These are phyloP conservation scores for Urocitellus parryii DNA, from an alignment of 2,113 vertebrate genomes.

Conservation along the genomic window DNA sequence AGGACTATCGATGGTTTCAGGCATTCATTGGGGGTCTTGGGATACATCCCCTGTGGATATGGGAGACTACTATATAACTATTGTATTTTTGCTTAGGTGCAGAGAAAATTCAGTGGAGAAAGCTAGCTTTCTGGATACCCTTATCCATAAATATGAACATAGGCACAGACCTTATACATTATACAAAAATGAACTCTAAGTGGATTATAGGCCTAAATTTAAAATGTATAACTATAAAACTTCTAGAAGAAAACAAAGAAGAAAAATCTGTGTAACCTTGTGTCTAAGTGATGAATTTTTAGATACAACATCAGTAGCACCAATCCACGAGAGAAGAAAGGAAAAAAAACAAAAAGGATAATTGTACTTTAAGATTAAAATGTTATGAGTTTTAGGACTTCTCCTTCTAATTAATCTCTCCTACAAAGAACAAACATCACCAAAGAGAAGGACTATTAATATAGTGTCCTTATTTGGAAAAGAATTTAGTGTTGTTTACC, in stretches of 20 bases:
- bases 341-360: neutral
- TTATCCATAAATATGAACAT: neutral
- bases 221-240: neutral
- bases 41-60: neutral
- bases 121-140: neutral
- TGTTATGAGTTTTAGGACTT: neutral
- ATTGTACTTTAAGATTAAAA: neutral
- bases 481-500: neutral
- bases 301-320: neutral
- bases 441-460: neutral
- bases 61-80: neutral
- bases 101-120: neutral
- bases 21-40: no score
- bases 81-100: neutral
- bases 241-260: neutral
- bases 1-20: neutral
- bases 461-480: neutral
- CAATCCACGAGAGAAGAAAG: neutral
- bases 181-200: neutral
- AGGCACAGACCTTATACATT: neutral
- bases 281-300: neutral
- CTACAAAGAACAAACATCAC: neutral
- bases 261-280: neutral
- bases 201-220: neutral
- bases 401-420: neutral